Evolutionary conservation across 2,113 vertebrate species (phyloP).

Genomic region (Saimiri boliviensis): DNA sequence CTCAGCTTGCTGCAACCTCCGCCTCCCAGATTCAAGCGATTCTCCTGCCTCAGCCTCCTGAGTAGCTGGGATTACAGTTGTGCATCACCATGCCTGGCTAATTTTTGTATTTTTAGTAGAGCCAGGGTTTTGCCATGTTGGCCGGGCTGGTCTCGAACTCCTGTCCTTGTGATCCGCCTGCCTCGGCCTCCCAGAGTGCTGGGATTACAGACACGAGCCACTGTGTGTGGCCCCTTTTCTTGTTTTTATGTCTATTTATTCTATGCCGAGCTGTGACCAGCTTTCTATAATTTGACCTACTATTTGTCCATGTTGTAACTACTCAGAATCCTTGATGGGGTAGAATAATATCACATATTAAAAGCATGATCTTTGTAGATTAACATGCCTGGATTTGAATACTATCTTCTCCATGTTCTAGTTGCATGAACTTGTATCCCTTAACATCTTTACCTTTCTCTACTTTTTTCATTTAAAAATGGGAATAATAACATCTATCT

Average conservation of each 20-base stretch:
- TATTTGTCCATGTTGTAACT: neutral
- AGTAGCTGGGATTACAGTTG: too few relatives aligned
- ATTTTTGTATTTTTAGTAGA: too few relatives aligned
- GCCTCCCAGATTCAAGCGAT: too few relatives aligned
- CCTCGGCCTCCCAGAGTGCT: too few relatives aligned
- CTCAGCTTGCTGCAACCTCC: too few relatives aligned
- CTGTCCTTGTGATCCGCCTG: too few relatives aligned
- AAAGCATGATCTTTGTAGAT: neutral
- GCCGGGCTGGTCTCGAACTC: too few relatives aligned
- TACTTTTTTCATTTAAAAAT: neutral
- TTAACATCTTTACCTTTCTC: neutral
- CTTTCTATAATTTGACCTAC: neutral
- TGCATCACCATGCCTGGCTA: too few relatives aligned
- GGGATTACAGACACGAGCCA: too few relatives aligned
- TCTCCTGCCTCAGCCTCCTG: too few relatives aligned
- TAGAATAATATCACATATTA: neutral
- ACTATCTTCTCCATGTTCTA: neutral
- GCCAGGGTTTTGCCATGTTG: too few relatives aligned
- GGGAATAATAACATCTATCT: neutral
- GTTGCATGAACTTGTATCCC: neutral
- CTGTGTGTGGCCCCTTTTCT: too few relatives aligned
- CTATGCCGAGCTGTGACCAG: neutral
- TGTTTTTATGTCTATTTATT: neutral
- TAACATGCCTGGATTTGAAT: neutral
- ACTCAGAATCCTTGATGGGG: neutral